Conservation (phyloP, 2,797 vertebrate species). For the Propithecus perrieri region DNA sequence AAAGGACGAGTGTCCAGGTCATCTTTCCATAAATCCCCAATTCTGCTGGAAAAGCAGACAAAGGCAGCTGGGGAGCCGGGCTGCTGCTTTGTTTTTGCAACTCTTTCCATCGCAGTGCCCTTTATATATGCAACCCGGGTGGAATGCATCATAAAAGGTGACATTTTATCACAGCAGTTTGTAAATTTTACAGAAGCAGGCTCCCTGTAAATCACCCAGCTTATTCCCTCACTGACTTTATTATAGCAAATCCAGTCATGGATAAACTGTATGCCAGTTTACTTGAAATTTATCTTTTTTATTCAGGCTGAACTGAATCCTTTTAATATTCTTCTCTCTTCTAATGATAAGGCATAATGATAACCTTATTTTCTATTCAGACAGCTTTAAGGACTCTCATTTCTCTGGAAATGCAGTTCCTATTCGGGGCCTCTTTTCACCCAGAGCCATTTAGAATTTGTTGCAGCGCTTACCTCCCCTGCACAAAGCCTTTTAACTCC, state of each 20-base stretch:
- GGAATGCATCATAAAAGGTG: constrained; percentile 88
- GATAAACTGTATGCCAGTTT: constrained; percentile 87
- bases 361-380: constrained; percentile 84
- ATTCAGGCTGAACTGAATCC: constrained; percentile 81
- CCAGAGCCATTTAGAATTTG: constrained; percentile 64
- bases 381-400: constrained; percentile 82
- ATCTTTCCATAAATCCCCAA: constrained; percentile 72
- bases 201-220: constrained; percentile 86
- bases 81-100: constrained; percentile 80
- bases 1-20: constrained; percentile 57
- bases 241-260: constrained; percentile 85
- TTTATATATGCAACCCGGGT: constrained; percentile 86
- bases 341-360: constrained; percentile 83
- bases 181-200: constrained; percentile 88
- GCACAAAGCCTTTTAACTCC: constrained; percentile 46
- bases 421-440: constrained; percentile 67
- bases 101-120: constrained; percentile 79
- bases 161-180: constrained; percentile 89
- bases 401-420: constrained; percentile 75
- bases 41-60: constrained; percentile 70
- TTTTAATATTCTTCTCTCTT: constrained; percentile 85
- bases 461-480: constrained; percentile 62
- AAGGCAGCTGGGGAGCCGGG: constrained; percentile 70
- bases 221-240: constrained; percentile 87
- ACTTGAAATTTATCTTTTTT: constrained; percentile 87